A percentile compares a stretch with the other conserved stretches of the same genome.
These are phyloP conservation scores for Holothuria leucospilota DNA, from an alignment of 53 echinoderm and acorn worm species.

Conservation along the genomic window DNA sequence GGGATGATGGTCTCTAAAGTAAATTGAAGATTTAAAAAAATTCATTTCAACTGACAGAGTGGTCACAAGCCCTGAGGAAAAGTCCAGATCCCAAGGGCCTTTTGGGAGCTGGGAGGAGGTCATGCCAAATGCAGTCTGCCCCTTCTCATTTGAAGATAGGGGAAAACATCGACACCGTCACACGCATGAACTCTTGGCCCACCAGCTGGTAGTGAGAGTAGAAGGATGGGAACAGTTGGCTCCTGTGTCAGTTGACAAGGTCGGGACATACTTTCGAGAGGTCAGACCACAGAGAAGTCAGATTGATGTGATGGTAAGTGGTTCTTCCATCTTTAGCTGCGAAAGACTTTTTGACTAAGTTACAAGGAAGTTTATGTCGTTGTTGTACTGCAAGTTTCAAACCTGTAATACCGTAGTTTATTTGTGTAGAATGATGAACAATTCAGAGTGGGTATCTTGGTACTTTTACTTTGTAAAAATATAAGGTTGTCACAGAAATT, in stretches of 20 bases:
- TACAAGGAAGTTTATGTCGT: no score
- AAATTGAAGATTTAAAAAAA: no score
- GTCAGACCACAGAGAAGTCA: conserved; percentile 83
- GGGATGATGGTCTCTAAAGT: no score
- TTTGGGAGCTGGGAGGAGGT: conserved; percentile 89
- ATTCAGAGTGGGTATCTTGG: no score
- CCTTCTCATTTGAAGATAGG: conserved; percentile 93
- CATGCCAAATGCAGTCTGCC: conserved; percentile 70
- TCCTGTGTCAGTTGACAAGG: conserved; percentile 97
- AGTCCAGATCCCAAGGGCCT: conserved; percentile 32
- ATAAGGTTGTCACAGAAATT: no score
- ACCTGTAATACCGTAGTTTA: no score
- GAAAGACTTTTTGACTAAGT: neutral
- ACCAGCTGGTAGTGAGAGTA: conserved; percentile 90
- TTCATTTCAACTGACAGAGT: conserved; percentile 52
- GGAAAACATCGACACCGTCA: conserved; percentile 93
- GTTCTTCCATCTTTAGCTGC: neutral
- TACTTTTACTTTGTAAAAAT: no score
- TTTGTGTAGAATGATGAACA: no score
- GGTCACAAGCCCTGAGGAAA: conserved; percentile 65
- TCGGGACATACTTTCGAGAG: conserved; percentile 88
- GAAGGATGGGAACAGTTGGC: conserved; percentile 94
- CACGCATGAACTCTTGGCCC: conserved; percentile 89
- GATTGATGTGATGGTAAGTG: conserved; percentile 81
- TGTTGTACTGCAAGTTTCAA: no score